Conservation (phyloP, 2,888 invertebrate genomes). For the Eueremaeus valkanovi region DNA sequence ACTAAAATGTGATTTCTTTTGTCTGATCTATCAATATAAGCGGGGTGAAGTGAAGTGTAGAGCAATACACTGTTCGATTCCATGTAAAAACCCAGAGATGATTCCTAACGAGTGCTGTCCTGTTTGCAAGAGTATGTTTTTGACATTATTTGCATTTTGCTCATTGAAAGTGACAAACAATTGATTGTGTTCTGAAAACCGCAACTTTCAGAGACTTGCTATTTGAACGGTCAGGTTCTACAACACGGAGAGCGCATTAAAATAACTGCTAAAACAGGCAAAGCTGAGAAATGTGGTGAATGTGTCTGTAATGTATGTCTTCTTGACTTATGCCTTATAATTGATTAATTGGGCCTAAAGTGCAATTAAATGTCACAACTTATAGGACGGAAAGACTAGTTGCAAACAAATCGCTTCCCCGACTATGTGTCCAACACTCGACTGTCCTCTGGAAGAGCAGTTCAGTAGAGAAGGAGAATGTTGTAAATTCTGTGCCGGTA, state of each 20-base stretch:
- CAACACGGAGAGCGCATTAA: conserved; percentile 31
- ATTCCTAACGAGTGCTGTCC: conserved; percentile 77
- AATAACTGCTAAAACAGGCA: conserved; percentile 20
- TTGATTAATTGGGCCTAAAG: conserved; percentile 15
- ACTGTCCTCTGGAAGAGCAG: conserved; percentile 71
- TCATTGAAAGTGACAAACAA: neutral
- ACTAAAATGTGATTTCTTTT: neutral
- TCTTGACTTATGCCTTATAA: no score
- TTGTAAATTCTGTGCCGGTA: conserved; percentile 85
- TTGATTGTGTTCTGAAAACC: conserved; percentile 11
- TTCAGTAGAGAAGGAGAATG: conserved; percentile 78
- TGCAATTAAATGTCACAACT: neutral
- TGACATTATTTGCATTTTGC: conserved; percentile 3
- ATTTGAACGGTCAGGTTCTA: conserved; percentile 31
- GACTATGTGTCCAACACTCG: conserved; percentile 69
- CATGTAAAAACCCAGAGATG: conserved; percentile 74
- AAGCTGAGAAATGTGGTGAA: conserved; percentile 16
- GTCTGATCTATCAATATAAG: no score
- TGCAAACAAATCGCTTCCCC: conserved; percentile 69
- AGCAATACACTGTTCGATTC: conserved; percentile 72
- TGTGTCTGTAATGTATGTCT: conserved; percentile 63
- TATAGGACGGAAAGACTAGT: conserved; percentile 70
- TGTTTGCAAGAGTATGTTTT: conserved; percentile 73
- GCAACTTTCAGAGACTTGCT: conserved; percentile 39
- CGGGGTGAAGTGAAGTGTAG: conserved; percentile 79